Base-by-base conservation (phyloP, 2,888 invertebrate genomes). In the Priocnemis perturbator region DNA sequence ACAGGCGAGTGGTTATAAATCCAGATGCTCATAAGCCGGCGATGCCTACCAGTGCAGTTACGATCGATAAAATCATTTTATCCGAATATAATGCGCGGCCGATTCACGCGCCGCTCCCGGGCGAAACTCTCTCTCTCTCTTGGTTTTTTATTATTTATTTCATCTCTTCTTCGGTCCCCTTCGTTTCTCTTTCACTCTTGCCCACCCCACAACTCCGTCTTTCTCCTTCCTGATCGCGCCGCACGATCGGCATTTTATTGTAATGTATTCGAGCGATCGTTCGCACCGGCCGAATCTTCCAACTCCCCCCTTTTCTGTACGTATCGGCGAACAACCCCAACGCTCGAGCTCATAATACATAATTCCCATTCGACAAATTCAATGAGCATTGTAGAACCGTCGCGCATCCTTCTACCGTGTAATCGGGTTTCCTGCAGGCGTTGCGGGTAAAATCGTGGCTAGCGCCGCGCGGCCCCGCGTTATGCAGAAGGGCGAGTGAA, bases 291-390 rank as follows among this genome's bases (percentile, higher is more conserved):
- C 67, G 68, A 67, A 71, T 73, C 76, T 72, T 69, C 47, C 9
- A 44, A 45, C 44, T 47, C 63, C 63, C 67, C 47, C 55, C 47
- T 48, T 53, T 47, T 47, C 37, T 56, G 44, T 56, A 53, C 45
- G 63, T 63, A 63, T 64, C 55, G 71, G 62, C 72, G 61, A 55
- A 30, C 55, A 53, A 57, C 20, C 69, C 60, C 30, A 37, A 7
- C 52, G 58, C 50, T 50, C 50, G 50, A 5, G 50, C 50, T 50
- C 50, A 17, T 19, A 50, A 76, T 74, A 77, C 71, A 82, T 83
- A 82, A 82, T 81, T 82, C 71, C 63, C 62, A 73, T 79, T 82
- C 78, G 83, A 82, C 82, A 79, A 81, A 82, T 84, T 82, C 81
- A 84, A 83, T 84, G 84, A 82, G 76, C 77, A 84, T 79, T 77